These are phyloP conservation scores for Podocnemis expansa DNA, from an alignment of 2,113 vertebrate genomes.

Conservation along the genomic window DNA sequence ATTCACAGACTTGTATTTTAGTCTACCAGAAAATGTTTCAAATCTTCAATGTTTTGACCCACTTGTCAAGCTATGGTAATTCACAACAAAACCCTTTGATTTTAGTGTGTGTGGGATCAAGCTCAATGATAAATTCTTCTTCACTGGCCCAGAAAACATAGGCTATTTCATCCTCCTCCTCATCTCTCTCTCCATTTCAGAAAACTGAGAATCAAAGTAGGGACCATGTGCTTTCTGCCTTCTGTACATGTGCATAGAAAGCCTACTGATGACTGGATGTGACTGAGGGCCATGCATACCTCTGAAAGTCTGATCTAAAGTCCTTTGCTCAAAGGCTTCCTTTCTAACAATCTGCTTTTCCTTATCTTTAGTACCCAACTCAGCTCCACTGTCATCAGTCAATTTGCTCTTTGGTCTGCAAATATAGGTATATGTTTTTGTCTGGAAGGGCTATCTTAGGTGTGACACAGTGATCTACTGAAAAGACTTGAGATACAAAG, in stretches of 20 bases:
- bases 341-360: background rate
- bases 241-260: accelerated
- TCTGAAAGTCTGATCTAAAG: background rate
- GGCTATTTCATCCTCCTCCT: accelerated
- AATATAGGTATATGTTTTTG: background rate
- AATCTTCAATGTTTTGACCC: slow-evolving; percentile 2
- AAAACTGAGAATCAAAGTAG: background rate
- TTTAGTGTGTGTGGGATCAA: background rate
- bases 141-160: background rate
- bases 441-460: background rate
- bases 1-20: background rate
- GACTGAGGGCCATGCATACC: background rate
- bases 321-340: background rate
- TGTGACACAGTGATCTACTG: background rate
- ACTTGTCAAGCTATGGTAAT: background rate
- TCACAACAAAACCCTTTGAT: slow-evolving; percentile 10
- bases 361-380: background rate
- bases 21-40: background rate
- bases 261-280: background rate
- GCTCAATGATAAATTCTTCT: background rate
- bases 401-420: background rate
- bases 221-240: background rate
- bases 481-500: background rate
- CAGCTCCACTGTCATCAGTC: background rate
- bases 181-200: background rate